Conservation (phyloP, 2,797 vertebrate genomes). For the Scolopax rusticola region DNA sequence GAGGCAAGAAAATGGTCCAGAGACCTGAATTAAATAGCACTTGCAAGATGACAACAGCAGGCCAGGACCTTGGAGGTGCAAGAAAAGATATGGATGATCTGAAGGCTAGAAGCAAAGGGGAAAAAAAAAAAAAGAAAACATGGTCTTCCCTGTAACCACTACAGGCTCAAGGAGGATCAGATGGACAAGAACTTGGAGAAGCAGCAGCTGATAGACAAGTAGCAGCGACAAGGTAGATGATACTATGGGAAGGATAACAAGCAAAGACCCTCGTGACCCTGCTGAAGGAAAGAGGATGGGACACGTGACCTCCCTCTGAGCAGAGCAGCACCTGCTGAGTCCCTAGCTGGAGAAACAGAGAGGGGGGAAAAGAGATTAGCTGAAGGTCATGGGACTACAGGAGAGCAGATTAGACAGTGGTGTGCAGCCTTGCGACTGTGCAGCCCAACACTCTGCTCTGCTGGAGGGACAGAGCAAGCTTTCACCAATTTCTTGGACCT, state of each 20-base stretch:
- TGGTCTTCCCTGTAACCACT: neutral
- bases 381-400: conserved; percentile 12
- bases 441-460: neutral
- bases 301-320: neutral
- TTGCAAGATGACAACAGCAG: neutral
- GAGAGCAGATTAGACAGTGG: neutral
- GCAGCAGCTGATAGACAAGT: neutral
- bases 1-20: neutral
- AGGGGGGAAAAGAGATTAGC: conserved; percentile 2
- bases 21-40: conserved; percentile 16
- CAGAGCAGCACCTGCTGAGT: neutral
- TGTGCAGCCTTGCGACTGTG: fast-evolving
- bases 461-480: neutral
- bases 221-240: neutral
- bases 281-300: neutral
- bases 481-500: neutral
- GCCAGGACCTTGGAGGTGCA: neutral
- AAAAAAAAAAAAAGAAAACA: neutral
- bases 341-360: neutral
- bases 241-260: neutral
- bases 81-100: neutral
- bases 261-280: neutral
- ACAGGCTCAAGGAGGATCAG: neutral
- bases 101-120: neutral
- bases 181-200: neutral